Conservation (phyloP, 37 sponge, comb jelly and placozoan species). For the Haliclona indistincta region DNA sequence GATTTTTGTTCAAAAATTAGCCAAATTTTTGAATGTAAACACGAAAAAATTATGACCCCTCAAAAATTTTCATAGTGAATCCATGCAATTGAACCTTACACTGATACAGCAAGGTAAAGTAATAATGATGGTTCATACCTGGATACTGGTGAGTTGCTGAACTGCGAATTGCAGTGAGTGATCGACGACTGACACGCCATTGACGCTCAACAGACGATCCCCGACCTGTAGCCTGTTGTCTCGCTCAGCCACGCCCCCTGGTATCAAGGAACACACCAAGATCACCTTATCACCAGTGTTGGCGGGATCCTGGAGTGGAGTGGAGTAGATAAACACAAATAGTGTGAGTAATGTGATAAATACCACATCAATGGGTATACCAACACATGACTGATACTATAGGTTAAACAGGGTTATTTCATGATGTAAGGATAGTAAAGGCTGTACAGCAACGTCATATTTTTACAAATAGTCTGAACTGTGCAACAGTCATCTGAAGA, state of each 20-base stretch:
- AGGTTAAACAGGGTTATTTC: too few relatives aligned
- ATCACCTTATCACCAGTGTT: constrained; percentile 47
- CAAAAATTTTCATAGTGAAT: neutral
- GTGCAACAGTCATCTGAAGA: too few relatives aligned
- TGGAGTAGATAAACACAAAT: too few relatives aligned
- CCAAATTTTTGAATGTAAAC: too few relatives aligned
- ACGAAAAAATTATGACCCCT: neutral
- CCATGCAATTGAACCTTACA: neutral
- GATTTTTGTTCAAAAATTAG: too few relatives aligned
- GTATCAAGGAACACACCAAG: constrained; percentile 57
- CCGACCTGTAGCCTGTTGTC: constrained; percentile 62
- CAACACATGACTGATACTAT: too few relatives aligned
- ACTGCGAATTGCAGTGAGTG: constrained; percentile 59
- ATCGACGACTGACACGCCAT: constrained; percentile 39
- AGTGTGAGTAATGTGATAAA: too few relatives aligned
- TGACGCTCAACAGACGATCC: constrained; percentile 70
- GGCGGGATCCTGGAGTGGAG: constrained; percentile 62
- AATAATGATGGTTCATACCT: too few relatives aligned
- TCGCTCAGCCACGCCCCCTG: constrained; percentile 60
- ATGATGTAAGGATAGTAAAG: too few relatives aligned
- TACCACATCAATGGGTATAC: too few relatives aligned
- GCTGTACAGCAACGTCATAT: too few relatives aligned
- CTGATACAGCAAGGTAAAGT: neutral
- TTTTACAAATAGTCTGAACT: too few relatives aligned
- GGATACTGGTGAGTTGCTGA: constrained; percentile 37